These are phyloP conservation scores for Cotesia chilonis DNA, from an alignment of 1,140 invertebrate genomes.

Conservation along the genomic window DNA sequence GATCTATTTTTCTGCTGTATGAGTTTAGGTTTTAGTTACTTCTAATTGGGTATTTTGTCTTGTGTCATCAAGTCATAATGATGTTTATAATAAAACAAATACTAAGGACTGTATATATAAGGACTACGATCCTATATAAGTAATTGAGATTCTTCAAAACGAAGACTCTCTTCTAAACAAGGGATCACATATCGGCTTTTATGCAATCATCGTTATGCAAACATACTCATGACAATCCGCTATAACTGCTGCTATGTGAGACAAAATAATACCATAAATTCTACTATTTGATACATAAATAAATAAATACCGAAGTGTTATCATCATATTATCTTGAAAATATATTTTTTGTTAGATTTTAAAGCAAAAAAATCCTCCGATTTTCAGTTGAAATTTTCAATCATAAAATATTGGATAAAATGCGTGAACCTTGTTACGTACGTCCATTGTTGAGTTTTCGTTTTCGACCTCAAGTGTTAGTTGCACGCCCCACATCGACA, in stretches of 20 bases:
- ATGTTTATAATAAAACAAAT: too few species aligned
- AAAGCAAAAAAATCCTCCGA: too few species aligned
- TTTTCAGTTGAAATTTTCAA: too few species aligned
- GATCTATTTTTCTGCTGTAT: too few species aligned
- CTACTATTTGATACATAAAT: not conserved
- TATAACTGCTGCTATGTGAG: not conserved
- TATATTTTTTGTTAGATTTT: too few species aligned
- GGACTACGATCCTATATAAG: not conserved
- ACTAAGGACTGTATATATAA: too few species aligned
- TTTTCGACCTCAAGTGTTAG: conserved; percentile 43
- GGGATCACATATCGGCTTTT: conserved; percentile 24
- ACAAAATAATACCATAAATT: not conserved
- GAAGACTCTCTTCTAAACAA: conserved; percentile 14
- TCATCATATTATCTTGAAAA: too few species aligned
- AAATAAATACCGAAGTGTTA: too few species aligned
- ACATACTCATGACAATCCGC: conserved; percentile 15
- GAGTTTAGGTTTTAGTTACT: too few species aligned
- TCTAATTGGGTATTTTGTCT: too few species aligned
- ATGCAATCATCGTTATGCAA: conserved; percentile 14
- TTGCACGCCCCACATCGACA: conserved; percentile 33
- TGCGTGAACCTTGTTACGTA: not conserved
- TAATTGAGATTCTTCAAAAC: conserved; percentile 21
- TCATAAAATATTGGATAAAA: not conserved
- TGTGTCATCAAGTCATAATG: too few species aligned
- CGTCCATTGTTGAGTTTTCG: conserved; percentile 43